phyloP scores from a whole-genome alignment of 2,888 invertebrate species.

The Drepanosiphum platanoidis region DNA sequence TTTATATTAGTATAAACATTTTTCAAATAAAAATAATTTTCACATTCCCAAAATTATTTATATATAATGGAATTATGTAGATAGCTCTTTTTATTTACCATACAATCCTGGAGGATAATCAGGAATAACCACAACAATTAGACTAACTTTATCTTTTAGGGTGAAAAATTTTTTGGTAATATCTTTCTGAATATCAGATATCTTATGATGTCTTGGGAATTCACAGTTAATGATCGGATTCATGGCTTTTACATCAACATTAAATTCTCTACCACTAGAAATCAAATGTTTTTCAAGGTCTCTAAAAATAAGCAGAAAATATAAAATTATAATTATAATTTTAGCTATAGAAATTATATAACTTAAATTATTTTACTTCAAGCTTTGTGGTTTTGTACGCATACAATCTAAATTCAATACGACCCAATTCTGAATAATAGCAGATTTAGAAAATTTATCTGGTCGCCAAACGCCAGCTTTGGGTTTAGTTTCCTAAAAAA shows the following conservation, averaged over 20 bases:
- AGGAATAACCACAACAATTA: constrained; percentile 41
- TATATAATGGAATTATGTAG: neutral
- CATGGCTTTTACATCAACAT: constrained; percentile 21
- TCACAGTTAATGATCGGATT: neutral
- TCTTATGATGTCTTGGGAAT: too few species aligned
- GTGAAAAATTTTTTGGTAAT: neutral
- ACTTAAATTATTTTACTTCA: constrained; percentile 27
- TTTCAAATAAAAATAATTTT: neutral
- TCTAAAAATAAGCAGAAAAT: constrained; percentile 15
- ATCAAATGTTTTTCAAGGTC: constrained; percentile 22
- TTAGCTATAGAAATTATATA: neutral
- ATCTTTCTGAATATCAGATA: neutral
- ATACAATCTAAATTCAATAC: constrained; percentile 68
- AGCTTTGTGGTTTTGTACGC: constrained; percentile 63
- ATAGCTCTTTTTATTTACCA: neutral
- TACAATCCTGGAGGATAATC: neutral
- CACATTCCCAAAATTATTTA: neutral
- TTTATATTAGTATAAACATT: neutral
- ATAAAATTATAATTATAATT: neutral
- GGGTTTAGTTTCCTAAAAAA: constrained; percentile 39
- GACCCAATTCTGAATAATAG: constrained; percentile 68
- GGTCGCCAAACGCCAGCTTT: constrained; percentile 60
- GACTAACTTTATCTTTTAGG: neutral
- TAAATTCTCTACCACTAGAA: neutral
- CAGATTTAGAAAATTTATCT: constrained; percentile 65